Evolutionary conservation across 2,888 invertebrate genomes (phyloP), one percentile per base, ranked within the genome.

Genomic region (Morpho helenor): DNA sequence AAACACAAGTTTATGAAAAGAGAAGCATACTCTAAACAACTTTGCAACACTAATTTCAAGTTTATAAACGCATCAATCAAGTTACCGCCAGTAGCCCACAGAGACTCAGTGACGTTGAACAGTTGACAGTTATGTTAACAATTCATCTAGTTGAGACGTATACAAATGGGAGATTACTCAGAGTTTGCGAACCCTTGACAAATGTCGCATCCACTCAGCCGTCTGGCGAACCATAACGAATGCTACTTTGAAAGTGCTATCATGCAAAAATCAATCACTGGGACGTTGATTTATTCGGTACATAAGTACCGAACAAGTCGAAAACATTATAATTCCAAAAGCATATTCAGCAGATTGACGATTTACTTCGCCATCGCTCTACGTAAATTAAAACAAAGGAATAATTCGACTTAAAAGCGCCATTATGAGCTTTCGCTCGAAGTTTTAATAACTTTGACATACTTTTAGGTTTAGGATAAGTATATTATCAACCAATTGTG

Each of bases 91-190:
- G 31, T 31, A 41, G 22, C 43, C 8, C 9, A 10, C 43, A 39
- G 40, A 31, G 43, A 45, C 45, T 16, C 8, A 55, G 46, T 50
- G 53, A 50, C 58, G 53, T 54, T 49, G 54, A 42, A 7, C 41
- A 54, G 53, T 49, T 58, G 53, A 46, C 54, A 58, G 53, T 50
- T 45, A 49, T 31, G 52, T 54, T 43, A 54, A 49, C 53, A 41
- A 59, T 59, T 54, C 42, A 54, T 59, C 54, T 50, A 54, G 49
- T 59, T 42, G 9, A 23, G 54, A 54, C 50, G 46, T 50, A 16
- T 54, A 59, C 50, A 59, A 59, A 59, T 59, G 45, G 58, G 45
- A 59, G 57, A 53, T 57, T 57, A 54, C 53, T 50, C 31, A 31
- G 49, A 54, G 53, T 50, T 54, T 47, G 53, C 49, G 54, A 59